Evolutionary conservation across 1,140 invertebrate genomes (phyloP).

Genomic region (Andrena cerasifolii): DNA sequence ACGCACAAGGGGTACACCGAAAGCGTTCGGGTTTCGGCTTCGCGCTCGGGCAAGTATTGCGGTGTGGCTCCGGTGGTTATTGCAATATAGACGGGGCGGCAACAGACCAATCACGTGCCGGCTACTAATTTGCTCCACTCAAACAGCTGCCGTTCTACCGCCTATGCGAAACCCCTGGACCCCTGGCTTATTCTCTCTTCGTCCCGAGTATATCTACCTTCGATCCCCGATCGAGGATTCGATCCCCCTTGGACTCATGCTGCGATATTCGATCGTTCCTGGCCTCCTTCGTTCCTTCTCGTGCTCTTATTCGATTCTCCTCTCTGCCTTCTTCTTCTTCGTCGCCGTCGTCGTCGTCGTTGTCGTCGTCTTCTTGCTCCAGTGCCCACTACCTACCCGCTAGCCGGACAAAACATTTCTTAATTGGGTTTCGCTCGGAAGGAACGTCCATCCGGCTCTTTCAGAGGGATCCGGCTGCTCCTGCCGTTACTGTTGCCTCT

Average conservation of each 20-base stretch:
- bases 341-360: constrained; percentile 41
- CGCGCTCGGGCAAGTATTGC: constrained; percentile 58
- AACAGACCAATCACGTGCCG: constrained; percentile 82
- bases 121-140: constrained; percentile 82
- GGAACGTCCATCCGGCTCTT: constrained; percentile 56
- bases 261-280: constrained; percentile 75
- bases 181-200: constrained; percentile 65
- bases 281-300: constrained; percentile 67
- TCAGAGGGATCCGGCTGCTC: constrained; percentile 42
- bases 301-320: constrained; percentile 73
- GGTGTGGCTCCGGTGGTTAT: constrained; percentile 64
- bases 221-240: constrained; percentile 75
- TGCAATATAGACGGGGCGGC: constrained; percentile 80
- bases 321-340: constrained; percentile 50
- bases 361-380: constrained; percentile 50
- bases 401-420: constrained; percentile 82
- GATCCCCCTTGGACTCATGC: constrained; percentile 75
- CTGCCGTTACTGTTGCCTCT: neutral
- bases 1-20: constrained; percentile 48
- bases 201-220: constrained; percentile 67
- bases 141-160: constrained; percentile 82
- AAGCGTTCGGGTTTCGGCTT: constrained; percentile 54
- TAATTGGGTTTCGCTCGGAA: constrained; percentile 79
- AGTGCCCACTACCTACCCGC: constrained; percentile 57
- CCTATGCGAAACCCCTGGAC: constrained; percentile 74